Evolutionary conservation across 1,140 invertebrate genomes (phyloP).

Genomic region (Lethocerus indicus): DNA sequence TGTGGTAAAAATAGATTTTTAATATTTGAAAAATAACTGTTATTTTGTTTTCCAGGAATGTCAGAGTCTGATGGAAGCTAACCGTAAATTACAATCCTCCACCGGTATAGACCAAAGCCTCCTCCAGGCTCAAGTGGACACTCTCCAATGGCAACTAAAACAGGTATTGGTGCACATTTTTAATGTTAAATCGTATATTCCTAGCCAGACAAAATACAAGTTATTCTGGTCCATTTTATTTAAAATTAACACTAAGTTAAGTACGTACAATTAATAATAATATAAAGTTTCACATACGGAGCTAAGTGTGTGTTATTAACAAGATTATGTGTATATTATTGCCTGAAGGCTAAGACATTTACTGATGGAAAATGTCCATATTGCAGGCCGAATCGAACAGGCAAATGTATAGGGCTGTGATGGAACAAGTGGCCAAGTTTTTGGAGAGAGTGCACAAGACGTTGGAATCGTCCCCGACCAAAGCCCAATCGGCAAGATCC

Average conservation of each 20-base stretch:
- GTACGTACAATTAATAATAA: too few relatives aligned
- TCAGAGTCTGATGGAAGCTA: conserved; percentile 29
- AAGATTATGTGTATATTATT: too few relatives aligned
- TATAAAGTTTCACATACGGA: too few relatives aligned
- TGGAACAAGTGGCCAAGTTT: conserved; percentile 59
- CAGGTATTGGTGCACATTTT: too few relatives aligned
- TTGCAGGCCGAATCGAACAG: conserved; percentile 53
- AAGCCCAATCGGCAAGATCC: conserved; percentile 9
- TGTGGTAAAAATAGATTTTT: too few relatives aligned
- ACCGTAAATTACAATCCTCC: conserved; percentile 26
- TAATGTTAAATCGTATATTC: too few relatives aligned
- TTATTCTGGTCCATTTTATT: too few relatives aligned
- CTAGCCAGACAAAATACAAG: too few relatives aligned
- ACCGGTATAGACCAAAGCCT: conserved; percentile 38
- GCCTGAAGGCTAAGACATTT: not conserved
- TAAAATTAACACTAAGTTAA: too few relatives aligned
- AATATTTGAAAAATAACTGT: too few relatives aligned
- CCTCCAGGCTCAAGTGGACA: conserved; percentile 55
- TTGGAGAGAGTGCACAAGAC: conserved; percentile 50
- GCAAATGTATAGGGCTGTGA: conserved; percentile 59
- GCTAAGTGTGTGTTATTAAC: too few relatives aligned
- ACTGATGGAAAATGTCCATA: not conserved
- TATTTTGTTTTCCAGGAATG: conserved; percentile 36
- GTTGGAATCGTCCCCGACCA: conserved; percentile 29
- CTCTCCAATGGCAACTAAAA: conserved; percentile 61